These are phyloP conservation scores for Drosophila leonis DNA, from an alignment of 2,888 invertebrate genomes.

Conservation along the genomic window DNA sequence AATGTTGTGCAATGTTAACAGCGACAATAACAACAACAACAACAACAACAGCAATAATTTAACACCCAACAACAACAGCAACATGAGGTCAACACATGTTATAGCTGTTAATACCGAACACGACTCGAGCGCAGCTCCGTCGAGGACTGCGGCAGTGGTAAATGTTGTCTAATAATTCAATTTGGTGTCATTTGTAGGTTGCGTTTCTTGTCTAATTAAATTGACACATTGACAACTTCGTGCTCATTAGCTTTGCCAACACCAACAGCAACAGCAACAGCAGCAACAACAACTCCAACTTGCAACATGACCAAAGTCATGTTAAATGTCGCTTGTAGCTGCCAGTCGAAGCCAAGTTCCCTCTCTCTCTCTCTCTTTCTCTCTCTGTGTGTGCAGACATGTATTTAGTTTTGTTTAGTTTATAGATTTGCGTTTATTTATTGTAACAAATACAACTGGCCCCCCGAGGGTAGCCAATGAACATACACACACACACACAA, in stretches of 20 bases:
- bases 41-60: slow-evolving; percentile 33
- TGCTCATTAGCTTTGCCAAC: slow-evolving; percentile 75
- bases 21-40: slow-evolving; percentile 26
- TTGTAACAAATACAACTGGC: slow-evolving; percentile 56
- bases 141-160: slow-evolving; percentile 29
- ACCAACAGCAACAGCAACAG: slow-evolving; percentile 30
- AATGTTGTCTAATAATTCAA: slow-evolving; percentile 81
- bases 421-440: slow-evolving; percentile 81
- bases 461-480: slow-evolving; percentile 28
- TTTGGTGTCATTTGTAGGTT: slow-evolving; percentile 70
- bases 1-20: slow-evolving; percentile 65
- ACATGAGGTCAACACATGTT: slow-evolving; percentile 19
- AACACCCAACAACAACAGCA: slow-evolving; percentile 16
- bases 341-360: not conserved
- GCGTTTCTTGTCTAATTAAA: slow-evolving; percentile 83
- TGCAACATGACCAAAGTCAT: slow-evolving; percentile 50
- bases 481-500: slow-evolving; percentile 2
- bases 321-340: slow-evolving; percentile 46
- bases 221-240: slow-evolving; percentile 83
- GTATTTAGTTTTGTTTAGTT: slow-evolving; percentile 80
- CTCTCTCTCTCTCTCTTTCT: not conserved
- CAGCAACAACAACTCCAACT: slow-evolving; percentile 15
- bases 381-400: slow-evolving; percentile 44
- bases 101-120: slow-evolving; percentile 24
- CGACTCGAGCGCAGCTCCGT: slow-evolving; percentile 9